Evolutionary conservation across 2,113 vertebrate species (phyloP).

Genomic region (Stercorarius parasiticus): DNA sequence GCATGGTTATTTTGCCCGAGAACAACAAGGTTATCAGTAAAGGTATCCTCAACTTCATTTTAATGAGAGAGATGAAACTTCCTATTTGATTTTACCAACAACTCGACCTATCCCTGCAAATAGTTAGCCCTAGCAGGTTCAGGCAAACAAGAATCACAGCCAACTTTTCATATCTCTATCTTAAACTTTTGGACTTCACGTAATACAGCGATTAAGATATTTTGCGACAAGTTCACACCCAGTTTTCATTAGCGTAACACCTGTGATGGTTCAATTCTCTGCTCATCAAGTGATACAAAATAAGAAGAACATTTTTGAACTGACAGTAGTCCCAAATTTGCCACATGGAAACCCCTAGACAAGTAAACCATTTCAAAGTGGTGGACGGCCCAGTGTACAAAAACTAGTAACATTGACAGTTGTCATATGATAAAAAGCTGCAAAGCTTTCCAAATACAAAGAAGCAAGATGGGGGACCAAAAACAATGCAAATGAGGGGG

Average conservation of each 20-base stretch:
- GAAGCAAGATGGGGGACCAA: neutral
- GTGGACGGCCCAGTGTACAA: neutral
- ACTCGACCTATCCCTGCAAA: neutral
- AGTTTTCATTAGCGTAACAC: neutral
- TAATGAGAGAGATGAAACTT: neutral
- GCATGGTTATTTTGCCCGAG: neutral
- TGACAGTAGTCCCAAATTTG: neutral
- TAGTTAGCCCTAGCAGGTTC: neutral
- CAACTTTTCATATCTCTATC: neutral
- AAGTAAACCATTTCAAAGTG: neutral
- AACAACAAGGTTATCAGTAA: neutral
- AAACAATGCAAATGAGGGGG: neutral
- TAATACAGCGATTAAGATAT: neutral
- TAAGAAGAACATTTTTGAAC: neutral
- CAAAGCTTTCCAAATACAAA: neutral
- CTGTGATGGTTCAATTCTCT: neutral
- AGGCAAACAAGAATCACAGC: neutral
- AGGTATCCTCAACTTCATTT: neutral
- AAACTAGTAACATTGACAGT: neutral
- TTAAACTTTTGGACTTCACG: neutral
- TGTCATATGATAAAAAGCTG: neutral
- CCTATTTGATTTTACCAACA: neutral
- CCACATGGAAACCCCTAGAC: neutral
- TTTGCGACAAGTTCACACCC: neutral
- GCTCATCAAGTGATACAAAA: neutral